Evolutionary conservation across 2,113 vertebrate species (phyloP).

Genomic region (Cyprinus carpio): DNA sequence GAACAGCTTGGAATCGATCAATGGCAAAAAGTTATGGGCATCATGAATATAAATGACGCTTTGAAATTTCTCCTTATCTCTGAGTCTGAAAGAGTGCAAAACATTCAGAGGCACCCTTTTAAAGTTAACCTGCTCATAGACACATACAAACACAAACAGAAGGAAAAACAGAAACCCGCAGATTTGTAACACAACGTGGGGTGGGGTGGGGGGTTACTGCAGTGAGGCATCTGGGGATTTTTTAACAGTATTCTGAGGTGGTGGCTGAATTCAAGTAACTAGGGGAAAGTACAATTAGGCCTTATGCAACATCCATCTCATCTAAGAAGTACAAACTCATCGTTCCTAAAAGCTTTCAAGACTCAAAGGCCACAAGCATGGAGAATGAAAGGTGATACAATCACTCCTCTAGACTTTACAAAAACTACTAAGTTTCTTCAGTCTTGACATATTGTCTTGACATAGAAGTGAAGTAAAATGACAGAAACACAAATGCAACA

Average conservation of each 20-base stretch:
- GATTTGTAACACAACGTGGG: background rate
- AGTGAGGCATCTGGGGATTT: background rate
- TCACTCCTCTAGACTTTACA: slow-evolving; percentile 4
- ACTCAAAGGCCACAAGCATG: slow-evolving; percentile 14
- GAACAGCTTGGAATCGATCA: background rate
- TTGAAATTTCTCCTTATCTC: background rate
- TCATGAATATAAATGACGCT: background rate
- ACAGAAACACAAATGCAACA: slow-evolving; percentile 7
- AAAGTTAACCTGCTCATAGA: slow-evolving; percentile 2
- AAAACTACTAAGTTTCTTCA: background rate
- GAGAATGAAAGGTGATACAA: background rate
- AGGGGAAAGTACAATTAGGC: background rate
- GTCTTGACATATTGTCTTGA: background rate
- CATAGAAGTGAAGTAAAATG: background rate
- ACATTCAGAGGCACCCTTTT: slow-evolving; percentile 22
- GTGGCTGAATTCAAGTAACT: background rate
- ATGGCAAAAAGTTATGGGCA: too few relatives aligned
- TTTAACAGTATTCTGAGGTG: background rate
- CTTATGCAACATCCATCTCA: background rate
- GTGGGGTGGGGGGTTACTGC: background rate
- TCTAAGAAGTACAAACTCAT: slow-evolving; percentile 13
- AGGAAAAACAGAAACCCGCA: background rate
- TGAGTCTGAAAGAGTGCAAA: slow-evolving; percentile 22
- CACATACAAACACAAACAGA: background rate
- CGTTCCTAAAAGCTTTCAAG: slow-evolving; percentile 3